phyloP scores from a whole-genome alignment of 2,797 vertebrate species.

The Pangasius larnaudii region DNA sequence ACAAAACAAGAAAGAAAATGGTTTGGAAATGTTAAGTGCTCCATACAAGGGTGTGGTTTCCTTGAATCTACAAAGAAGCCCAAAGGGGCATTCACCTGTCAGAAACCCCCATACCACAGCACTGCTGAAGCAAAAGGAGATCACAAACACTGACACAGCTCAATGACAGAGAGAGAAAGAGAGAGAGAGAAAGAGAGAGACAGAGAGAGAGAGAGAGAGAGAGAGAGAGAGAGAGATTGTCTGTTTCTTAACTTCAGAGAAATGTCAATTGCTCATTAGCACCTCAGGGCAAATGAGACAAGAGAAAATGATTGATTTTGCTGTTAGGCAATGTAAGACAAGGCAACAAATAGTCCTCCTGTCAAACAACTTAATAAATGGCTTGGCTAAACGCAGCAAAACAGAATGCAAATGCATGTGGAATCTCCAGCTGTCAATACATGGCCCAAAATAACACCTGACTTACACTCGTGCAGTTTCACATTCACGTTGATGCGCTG shows the following conservation, averaged over 20 bases:
- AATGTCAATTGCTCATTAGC: slow-evolving; percentile 63
- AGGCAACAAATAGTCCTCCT: slow-evolving; percentile 59
- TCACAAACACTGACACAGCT: slow-evolving; percentile 61
- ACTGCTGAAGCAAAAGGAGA: slow-evolving; percentile 32
- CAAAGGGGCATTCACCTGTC: slow-evolving; percentile 41
- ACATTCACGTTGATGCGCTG: not conserved
- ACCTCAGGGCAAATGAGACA: slow-evolving; percentile 58
- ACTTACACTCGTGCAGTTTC: not conserved
- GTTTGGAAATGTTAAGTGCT: slow-evolving; percentile 37
- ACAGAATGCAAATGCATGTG: slow-evolving; percentile 52
- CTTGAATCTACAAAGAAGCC: slow-evolving; percentile 37
- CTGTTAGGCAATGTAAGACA: slow-evolving; percentile 63
- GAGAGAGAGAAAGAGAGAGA: slow-evolving; percentile 16
- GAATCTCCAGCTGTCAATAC: slow-evolving; percentile 40
- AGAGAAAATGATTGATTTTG: slow-evolving; percentile 62
- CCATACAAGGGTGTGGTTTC: slow-evolving; percentile 33
- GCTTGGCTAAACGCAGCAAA: slow-evolving; percentile 42
- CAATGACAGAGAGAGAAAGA: slow-evolving; percentile 43
- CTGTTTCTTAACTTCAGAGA: slow-evolving; percentile 59
- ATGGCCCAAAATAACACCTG: slow-evolving; percentile 18
- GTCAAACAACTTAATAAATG: slow-evolving; percentile 58
- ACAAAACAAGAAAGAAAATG: slow-evolving; percentile 28
- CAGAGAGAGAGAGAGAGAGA: slow-evolving; percentile 34
- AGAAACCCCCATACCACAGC: slow-evolving; percentile 61
- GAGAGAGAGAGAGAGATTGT: slow-evolving; percentile 37